phyloP scores from a whole-genome alignment of 1,140 invertebrate genomes.

The Trissolcus basalis region DNA sequence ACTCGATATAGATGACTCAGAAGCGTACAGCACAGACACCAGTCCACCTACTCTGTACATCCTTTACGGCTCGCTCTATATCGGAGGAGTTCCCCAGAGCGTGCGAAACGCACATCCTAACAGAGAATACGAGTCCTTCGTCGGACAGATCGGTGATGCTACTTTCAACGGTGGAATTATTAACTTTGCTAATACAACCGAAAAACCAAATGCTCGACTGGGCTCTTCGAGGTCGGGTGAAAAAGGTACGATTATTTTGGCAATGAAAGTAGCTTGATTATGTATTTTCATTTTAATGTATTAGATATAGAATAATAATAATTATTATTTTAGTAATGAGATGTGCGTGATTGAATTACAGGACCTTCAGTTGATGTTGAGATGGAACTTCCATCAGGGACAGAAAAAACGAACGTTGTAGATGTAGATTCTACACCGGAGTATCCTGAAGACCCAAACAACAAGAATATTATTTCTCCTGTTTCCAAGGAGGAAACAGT shows the following conservation, averaged over 20 bases:
- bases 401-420: too few species aligned
- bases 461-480: slow-evolving; percentile 16
- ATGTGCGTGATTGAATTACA: too few species aligned
- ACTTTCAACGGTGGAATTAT: slow-evolving; percentile 88
- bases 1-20: slow-evolving; percentile 90
- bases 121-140: slow-evolving; percentile 76
- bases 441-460: slow-evolving; percentile 25
- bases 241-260: too few species aligned
- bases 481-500: slow-evolving; percentile 34
- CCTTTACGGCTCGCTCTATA: slow-evolving; percentile 83
- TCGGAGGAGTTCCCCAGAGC: slow-evolving; percentile 87
- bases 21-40: slow-evolving; percentile 77
- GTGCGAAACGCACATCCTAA: slow-evolving; percentile 73
- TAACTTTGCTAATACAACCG: slow-evolving; percentile 86
- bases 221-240: slow-evolving; percentile 71
- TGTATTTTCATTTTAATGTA: too few species aligned
- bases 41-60: slow-evolving; percentile 79
- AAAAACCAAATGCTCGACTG: slow-evolving; percentile 80
- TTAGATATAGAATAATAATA: too few species aligned
- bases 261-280: too few species aligned
- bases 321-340: too few species aligned
- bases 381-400: too few species aligned
- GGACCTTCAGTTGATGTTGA: too few species aligned
- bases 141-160: slow-evolving; percentile 91
- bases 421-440: too few species aligned